Evolutionary conservation across 2,888 invertebrate species (phyloP), one percentile per base, ranked within the genome.

Genomic region (Iselma pallidipennis): DNA sequence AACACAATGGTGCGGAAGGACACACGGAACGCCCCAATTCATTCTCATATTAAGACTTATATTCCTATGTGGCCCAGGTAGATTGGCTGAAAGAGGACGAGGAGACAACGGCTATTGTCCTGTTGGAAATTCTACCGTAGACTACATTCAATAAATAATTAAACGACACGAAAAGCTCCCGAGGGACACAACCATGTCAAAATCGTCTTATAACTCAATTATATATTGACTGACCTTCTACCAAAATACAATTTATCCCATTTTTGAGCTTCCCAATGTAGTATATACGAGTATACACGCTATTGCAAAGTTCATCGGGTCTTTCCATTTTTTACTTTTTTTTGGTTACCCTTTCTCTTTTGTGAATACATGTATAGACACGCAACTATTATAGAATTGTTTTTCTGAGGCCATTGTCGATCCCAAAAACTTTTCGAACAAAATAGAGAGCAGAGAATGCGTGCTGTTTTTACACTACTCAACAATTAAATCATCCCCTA

Each of bases 1-100:
- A 64, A 67, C 65, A 77, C 78, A 78, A 78, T 76, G 72, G 72
- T 66, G 73, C 76, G 76, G 74, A 75, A 76, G 74, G 71, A 73
- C 67, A n/a, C 23, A 50, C 50, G 28, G 14, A 29, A 50, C 50
- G 28, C 61, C 65, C n/a, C n/a, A 28, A 50, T 29, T 23, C 21
- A 5, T 10, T 12, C 50, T 29, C 28, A 50, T 50, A 29, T 37
- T 42, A 49, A 49, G 55, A 60, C 60, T 60, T 55, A 59, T 54
- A 59, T 54, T 59, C 37, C 58, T 16, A 19, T 29, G 28, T 49
- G 56, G 19, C 16, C n/a, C 60, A 60, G 56, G 60, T 60, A 56
- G 19, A 31, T 48, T 29, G 29, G 29, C 12, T 29, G 10, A 1
- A 12, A 29, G 29, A 12, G 5, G 1, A 29, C 2, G 29, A 3